These are phyloP conservation scores for Carterocephalus palaemon DNA, from an alignment of 2,888 invertebrate species.

Conservation along the genomic window DNA sequence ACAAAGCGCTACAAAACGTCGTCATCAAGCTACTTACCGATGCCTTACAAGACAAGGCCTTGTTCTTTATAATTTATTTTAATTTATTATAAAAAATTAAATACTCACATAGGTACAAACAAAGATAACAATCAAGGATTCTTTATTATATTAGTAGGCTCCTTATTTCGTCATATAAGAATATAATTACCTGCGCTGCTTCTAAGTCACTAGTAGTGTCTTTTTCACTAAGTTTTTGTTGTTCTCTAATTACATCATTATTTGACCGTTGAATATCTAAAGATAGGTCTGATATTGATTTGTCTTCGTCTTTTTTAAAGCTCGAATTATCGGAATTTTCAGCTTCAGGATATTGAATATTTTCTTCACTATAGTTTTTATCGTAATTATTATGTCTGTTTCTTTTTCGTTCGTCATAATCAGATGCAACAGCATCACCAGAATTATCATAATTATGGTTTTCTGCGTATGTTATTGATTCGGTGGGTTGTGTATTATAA, in stretches of 20 bases:
- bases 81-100: no score
- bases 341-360: neutral
- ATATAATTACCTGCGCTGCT: conserved; percentile 40
- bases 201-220: conserved; percentile 28
- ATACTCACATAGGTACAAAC: no score
- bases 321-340: conserved; percentile 4
- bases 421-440: conserved; percentile 1
- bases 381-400: neutral
- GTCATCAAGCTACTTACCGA: no score
- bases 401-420: neutral
- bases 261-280: conserved; percentile 37
- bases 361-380: neutral
- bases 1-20: no score
- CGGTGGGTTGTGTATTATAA: conserved; percentile 7
- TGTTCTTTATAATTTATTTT: no score
- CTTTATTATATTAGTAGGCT: no score
- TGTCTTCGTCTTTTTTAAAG: conserved; percentile 36
- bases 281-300: conserved; percentile 59
- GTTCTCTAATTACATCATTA: conserved; percentile 16
- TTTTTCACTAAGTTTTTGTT: conserved; percentile 35
- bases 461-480: conserved; percentile 4
- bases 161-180: no score
- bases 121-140: no score
- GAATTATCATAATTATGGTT: conserved; percentile 1
- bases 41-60: no score